Conservation (phyloP, 2,888 invertebrate genomes). For the Neocrepidodera transversa region DNA sequence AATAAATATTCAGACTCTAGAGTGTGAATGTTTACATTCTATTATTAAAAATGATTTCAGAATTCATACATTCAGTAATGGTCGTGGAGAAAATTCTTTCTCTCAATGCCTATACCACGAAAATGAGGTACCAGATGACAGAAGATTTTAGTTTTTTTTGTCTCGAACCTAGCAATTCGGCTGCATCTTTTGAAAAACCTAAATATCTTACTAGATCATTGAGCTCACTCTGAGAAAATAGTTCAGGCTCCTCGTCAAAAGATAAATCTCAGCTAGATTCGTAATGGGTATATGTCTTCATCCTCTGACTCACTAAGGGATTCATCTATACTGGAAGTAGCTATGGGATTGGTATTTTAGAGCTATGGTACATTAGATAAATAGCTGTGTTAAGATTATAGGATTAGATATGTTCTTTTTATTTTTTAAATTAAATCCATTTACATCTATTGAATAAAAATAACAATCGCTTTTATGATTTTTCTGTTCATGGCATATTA, state of each 20-base stretch:
- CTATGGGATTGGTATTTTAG: neutral
- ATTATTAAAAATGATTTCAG: too few relatives aligned
- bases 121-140: slow-evolving; percentile 11
- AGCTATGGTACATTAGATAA: neutral
- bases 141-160: slow-evolving; percentile 7
- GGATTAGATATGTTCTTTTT: neutral
- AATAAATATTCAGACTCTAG: too few relatives aligned
- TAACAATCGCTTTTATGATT: neutral
- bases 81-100: too few relatives aligned
- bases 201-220: slow-evolving; percentile 24
- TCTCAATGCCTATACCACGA: slow-evolving; percentile 7
- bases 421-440: neutral
- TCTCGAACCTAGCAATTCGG: slow-evolving; percentile 22
- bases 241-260: neutral
- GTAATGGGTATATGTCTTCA: neutral
- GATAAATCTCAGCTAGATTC: neutral
- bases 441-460: neutral
- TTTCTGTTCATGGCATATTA: neutral
- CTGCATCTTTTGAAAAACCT: slow-evolving; percentile 17
- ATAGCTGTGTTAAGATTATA: neutral
- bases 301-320: neutral
- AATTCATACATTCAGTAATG: too few relatives aligned
- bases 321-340: neutral
- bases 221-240: slow-evolving; percentile 9
- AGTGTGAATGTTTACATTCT: too few relatives aligned